Evolutionary conservation across 2,888 invertebrate genomes (phyloP).

Genomic region (Stenotaenia linearis): DNA sequence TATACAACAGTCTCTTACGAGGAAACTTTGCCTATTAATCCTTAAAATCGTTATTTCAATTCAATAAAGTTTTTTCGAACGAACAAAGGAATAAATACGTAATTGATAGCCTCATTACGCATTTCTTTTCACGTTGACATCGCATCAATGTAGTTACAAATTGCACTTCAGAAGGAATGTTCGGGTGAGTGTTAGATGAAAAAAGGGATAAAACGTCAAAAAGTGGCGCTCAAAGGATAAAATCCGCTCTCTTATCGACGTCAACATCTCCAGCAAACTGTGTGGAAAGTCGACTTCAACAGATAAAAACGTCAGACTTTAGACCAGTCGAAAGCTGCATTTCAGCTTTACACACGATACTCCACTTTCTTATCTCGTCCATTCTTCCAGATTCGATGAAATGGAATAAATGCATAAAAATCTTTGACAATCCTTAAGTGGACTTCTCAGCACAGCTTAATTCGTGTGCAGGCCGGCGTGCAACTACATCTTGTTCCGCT

Average conservation of each 20-base stretch:
- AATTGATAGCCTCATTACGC: too few species aligned
- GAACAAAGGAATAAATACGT: too few species aligned
- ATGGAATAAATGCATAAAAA: background rate
- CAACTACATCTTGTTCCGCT: background rate
- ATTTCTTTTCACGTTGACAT: too few species aligned
- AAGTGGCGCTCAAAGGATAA: background rate
- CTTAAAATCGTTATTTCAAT: too few species aligned
- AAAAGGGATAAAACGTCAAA: background rate
- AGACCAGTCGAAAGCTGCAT: background rate
- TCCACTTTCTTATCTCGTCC: background rate
- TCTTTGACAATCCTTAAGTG: background rate
- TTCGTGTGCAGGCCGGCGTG: background rate
- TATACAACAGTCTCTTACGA: background rate
- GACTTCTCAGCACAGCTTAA: background rate
- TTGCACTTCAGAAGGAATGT: background rate
- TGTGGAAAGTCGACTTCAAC: background rate
- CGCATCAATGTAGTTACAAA: background rate
- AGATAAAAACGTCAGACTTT: background rate
- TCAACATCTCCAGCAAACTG: background rate
- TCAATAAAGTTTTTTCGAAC: too few species aligned
- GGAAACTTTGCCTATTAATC: background rate
- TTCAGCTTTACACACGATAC: conserved; percentile 1
- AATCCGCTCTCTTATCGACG: background rate
- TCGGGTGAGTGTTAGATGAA: background rate
- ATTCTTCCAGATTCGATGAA: background rate